Percentiles rank a stretch among this genome's conserved stretches.
These are phyloP conservation scores for Tipula confusa DNA, from an alignment of 2,888 invertebrate species.

Conservation along the genomic window DNA sequence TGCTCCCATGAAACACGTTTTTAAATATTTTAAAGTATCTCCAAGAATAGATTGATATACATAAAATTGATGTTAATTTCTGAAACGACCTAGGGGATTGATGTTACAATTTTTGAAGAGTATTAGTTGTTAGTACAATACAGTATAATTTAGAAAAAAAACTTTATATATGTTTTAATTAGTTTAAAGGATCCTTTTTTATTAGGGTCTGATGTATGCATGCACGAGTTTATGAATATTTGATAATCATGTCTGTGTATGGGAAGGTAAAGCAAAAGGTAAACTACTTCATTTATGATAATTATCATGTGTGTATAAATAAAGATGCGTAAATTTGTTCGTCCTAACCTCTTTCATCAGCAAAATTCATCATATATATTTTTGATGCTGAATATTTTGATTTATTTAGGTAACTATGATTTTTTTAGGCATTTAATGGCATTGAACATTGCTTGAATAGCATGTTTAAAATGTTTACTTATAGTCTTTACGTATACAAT, in stretches of 20 bases:
- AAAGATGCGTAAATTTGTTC: neutral
- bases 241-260: neutral
- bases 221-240: neutral
- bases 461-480: no score
- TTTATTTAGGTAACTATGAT: neutral
- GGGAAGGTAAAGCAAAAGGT: neutral
- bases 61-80: neutral
- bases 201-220: neutral
- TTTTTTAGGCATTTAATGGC: neutral
- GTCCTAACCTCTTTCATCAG: neutral
- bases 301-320: neutral
- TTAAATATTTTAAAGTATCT: neutral
- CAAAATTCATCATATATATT: neutral
- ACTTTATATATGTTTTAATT: neutral
- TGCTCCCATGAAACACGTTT: neutral
- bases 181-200: neutral
- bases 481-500: no score
- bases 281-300: neutral
- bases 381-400: neutral
- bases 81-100: neutral
- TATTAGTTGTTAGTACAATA: neutral
- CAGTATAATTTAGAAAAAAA: no score
- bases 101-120: neutral
- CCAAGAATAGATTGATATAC: neutral
- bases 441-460: no score